These are phyloP conservation scores for Gambusia affinis DNA, from an alignment of 2,113 vertebrate genomes.

Conservation along the genomic window DNA sequence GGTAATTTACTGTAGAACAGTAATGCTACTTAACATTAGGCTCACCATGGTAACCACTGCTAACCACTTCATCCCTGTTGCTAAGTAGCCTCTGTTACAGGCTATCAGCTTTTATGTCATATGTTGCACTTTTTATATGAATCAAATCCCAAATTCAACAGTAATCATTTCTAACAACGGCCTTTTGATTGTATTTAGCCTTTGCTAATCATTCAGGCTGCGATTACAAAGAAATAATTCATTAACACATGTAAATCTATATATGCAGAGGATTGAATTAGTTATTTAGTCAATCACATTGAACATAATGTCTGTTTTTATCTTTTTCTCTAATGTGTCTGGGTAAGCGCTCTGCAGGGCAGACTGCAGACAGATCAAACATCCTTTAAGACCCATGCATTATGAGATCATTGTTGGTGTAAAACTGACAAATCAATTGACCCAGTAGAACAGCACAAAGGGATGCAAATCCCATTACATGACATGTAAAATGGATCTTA, in stretches of 20 bases:
- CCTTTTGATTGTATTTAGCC: too few species aligned
- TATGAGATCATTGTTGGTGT: slow-evolving; percentile 8
- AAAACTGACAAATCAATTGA: slow-evolving; percentile 40
- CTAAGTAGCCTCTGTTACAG: too few species aligned
- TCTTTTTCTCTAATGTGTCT: not conserved
- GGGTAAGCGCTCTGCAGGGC: not conserved
- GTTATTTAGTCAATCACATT: not conserved
- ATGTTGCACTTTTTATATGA: too few species aligned
- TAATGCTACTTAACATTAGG: too few species aligned
- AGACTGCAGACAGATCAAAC: slow-evolving; percentile 4
- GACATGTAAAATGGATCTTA: slow-evolving; percentile 12
- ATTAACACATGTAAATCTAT: not conserved
- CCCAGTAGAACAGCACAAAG: slow-evolving; percentile 10
- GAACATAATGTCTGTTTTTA: slow-evolving; percentile 15
- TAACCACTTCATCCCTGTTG: too few species aligned
- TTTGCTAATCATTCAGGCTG: not conserved
- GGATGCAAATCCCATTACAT: slow-evolving; percentile 32
- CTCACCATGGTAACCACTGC: too few species aligned
- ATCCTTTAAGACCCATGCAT: not conserved
- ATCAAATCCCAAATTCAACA: too few species aligned
- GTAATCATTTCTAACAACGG: too few species aligned
- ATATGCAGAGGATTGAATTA: not conserved
- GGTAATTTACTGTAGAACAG: too few species aligned
- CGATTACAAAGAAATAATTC: not conserved
- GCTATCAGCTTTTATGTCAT: too few species aligned